phyloP scores from a whole-genome alignment of 2,797 vertebrate species.

The Tragelaphus eurycerus region DNA sequence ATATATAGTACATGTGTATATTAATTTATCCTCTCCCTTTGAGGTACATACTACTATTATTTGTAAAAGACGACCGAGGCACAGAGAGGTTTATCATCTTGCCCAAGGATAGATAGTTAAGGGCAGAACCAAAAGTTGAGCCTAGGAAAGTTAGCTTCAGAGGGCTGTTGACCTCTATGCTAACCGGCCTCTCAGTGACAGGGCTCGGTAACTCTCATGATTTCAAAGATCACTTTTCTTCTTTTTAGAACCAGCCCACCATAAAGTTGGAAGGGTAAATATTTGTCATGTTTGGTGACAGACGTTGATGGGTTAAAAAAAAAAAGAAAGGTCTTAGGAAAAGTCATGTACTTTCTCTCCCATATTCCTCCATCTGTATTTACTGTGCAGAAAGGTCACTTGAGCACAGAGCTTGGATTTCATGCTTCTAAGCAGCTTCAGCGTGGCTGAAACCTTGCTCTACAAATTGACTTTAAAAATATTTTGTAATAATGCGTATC shows the following conservation, averaged over 20 bases:
- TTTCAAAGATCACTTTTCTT: slow-evolving; percentile 16
- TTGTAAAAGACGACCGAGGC: background rate
- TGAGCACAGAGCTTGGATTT: slow-evolving; percentile 52
- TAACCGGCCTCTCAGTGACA: background rate
- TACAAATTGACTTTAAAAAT: slow-evolving; percentile 54
- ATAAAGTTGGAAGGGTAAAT: slow-evolving; percentile 39
- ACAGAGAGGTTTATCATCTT: background rate
- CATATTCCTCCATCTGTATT: background rate
- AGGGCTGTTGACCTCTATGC: background rate
- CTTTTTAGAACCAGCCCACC: slow-evolving; percentile 31
- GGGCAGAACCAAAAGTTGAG: background rate
- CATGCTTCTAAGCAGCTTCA: slow-evolving; percentile 42
- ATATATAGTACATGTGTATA: background rate
- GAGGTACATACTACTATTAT: background rate
- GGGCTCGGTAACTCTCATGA: background rate
- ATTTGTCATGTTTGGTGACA: slow-evolving; percentile 55
- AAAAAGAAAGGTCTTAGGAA: slow-evolving; percentile 36
- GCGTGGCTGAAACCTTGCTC: slow-evolving; percentile 36
- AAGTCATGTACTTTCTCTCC: slow-evolving; percentile 25
- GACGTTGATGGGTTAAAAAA: slow-evolving; percentile 33
- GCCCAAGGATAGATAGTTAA: background rate
- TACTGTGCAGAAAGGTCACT: background rate
- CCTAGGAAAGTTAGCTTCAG: background rate
- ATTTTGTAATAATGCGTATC: slow-evolving; percentile 14
- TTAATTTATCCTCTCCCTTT: background rate